phyloP scores from a whole-genome alignment of 2,113 vertebrate genomes.

The Ochotona curzoniae region DNA sequence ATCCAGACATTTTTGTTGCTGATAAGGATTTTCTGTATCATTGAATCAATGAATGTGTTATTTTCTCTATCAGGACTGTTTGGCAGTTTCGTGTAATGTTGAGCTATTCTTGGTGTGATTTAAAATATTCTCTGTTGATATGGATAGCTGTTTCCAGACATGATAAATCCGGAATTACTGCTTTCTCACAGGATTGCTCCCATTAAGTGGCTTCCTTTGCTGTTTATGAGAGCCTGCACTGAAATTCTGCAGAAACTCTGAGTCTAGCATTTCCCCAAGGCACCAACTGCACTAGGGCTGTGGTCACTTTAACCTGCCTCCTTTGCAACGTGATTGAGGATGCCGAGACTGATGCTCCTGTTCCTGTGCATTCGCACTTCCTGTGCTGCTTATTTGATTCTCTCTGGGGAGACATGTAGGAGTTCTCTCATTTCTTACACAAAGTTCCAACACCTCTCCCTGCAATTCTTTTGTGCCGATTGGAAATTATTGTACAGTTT shows the following conservation, averaged over 20 bases:
- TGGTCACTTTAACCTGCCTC: background rate
- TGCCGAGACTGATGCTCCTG: background rate
- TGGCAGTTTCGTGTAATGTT: conserved; percentile 37
- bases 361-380: conserved; percentile 32
- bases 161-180: conserved; percentile 53
- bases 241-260: conserved; percentile 50
- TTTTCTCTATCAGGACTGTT: conserved; percentile 50
- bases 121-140: conserved; percentile 33
- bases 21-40: conserved; percentile 35
- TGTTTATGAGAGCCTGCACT: background rate
- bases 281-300: background rate
- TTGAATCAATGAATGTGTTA: background rate
- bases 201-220: background rate
- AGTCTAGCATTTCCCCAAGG: background rate
- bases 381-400: conserved; percentile 21
- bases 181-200: conserved; percentile 52
- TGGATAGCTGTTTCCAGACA: conserved; percentile 48
- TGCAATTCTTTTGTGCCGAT: background rate
- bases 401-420: background rate
- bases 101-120: conserved; percentile 13
- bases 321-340: background rate
- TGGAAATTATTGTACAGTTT: conserved; percentile 36
- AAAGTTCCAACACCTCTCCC: background rate
- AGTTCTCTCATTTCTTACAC: background rate
- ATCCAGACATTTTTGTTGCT: conserved; percentile 35